A percentile compares a stretch with the other conserved stretches of the same genome.
Conservation (phyloP, 1,140 invertebrate genomes). For the Heliothis virescens region DNA sequence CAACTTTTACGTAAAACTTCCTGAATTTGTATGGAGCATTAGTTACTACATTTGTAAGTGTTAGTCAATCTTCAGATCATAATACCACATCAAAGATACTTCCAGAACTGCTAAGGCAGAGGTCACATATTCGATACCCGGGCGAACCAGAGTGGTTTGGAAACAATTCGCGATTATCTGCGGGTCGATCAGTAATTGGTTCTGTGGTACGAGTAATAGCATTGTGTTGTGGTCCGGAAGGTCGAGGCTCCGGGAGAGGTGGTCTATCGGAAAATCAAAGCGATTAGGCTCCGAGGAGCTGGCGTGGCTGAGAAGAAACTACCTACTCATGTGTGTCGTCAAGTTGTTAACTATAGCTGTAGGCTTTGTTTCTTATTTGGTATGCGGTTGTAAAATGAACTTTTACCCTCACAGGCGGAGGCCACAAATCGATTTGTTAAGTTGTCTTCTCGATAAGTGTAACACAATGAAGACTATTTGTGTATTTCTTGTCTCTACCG, state of each 20-base stretch:
- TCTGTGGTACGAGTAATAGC: slow-evolving; percentile 19
- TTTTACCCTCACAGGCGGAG: no score
- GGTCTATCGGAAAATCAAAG: slow-evolving; percentile 44
- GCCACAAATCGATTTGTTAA: no score
- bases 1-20: no score
- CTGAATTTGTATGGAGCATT: no score
- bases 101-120: slow-evolving; percentile 8
- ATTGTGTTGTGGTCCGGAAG: slow-evolving; percentile 26
- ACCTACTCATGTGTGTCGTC: background rate
- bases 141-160: slow-evolving; percentile 10
- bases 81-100: background rate
- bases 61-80: background rate
- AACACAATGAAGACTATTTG: no score
- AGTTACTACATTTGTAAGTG: no score
- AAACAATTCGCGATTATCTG: slow-evolving; percentile 27
- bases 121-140: slow-evolving; percentile 33
- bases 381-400: background rate
- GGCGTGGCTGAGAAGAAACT: slow-evolving; percentile 1
- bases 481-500: no score
- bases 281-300: slow-evolving; percentile 7
- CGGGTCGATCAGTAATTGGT: slow-evolving; percentile 31
- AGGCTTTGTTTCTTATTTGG: background rate
- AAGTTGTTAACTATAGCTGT: background rate
- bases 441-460: no score
- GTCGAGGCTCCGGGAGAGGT: slow-evolving; percentile 15